phyloP scores from a whole-genome alignment of 1,140 invertebrate genomes.

The Pygmarrhopalites habei region DNA sequence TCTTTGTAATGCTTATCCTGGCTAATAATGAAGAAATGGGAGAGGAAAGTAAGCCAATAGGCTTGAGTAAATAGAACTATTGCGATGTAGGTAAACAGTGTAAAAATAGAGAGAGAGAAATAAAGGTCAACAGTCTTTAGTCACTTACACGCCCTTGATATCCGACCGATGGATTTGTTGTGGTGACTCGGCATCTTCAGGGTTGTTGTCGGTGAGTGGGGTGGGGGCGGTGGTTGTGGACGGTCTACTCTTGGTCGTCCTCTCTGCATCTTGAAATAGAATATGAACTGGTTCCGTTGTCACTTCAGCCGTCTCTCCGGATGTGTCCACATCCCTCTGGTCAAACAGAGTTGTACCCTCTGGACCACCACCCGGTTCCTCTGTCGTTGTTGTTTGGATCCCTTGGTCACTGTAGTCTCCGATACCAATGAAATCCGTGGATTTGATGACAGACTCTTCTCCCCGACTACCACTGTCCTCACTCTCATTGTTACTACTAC shows the following conservation, averaged over 20 bases:
- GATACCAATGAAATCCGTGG: no score
- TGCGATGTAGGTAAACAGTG: no score
- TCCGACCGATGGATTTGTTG: slow-evolving; percentile 13
- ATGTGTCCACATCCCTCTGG: slow-evolving; percentile 9
- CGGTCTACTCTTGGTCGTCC: slow-evolving; percentile 5
- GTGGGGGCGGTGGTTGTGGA: slow-evolving; percentile 15
- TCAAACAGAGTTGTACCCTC: slow-evolving; percentile 11
- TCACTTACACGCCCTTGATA: slow-evolving; percentile 25
- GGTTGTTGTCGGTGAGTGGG: not conserved
- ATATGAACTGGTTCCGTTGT: slow-evolving; percentile 19
- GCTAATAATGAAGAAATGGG: no score
- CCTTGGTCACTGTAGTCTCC: not conserved
- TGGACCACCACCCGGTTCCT: not conserved
- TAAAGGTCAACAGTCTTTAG: no score
- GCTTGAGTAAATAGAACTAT: no score
- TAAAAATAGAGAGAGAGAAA: no score
- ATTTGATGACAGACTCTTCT: no score
- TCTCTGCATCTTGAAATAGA: slow-evolving; percentile 33
- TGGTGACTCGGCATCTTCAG: not conserved
- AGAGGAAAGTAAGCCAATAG: no score
- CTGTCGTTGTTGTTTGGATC: not conserved
- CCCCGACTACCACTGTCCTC: no score
- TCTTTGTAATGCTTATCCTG: no score
- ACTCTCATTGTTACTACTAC: no score
- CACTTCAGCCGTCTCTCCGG: slow-evolving; percentile 1